Conservation (phyloP, 2,113 vertebrate genomes). For the Gobiocypris rarus region DNA sequence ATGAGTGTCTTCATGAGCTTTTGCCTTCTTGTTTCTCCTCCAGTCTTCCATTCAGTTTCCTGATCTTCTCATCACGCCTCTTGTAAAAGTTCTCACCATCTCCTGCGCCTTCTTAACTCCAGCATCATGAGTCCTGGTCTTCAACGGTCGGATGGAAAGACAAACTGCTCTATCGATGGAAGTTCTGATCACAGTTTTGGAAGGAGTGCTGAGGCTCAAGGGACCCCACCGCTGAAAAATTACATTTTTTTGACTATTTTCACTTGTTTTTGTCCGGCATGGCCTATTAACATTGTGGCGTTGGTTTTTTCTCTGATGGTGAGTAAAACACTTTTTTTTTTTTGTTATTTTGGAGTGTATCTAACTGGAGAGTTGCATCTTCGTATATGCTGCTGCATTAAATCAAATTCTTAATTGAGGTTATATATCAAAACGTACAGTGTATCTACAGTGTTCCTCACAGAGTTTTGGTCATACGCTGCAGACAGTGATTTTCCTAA, state of each 20-base stretch:
- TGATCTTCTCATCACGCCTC: constrained; percentile 1
- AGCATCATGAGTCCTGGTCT: constrained; percentile 73
- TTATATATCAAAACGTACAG: not conserved
- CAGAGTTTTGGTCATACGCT: not conserved
- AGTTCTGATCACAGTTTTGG: constrained; percentile 74
- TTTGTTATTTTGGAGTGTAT: not conserved
- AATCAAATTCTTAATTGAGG: not conserved
- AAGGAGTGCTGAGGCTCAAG: constrained; percentile 62
- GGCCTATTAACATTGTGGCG: constrained; percentile 86
- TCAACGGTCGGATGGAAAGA: constrained; percentile 73
- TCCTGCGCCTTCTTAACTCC: not conserved
- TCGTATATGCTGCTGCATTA: not conserved
- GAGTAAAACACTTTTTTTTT: constrained; percentile 61
- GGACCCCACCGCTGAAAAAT: constrained; percentile 70
- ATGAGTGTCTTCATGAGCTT: constrained; percentile 29
- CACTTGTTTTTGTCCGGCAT: constrained; percentile 85
- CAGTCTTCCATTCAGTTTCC: constrained; percentile 4
- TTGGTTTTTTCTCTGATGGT: constrained; percentile 87
- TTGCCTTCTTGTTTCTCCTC: constrained; percentile 42
- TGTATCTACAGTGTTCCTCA: not conserved
- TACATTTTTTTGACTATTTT: constrained; percentile 84
- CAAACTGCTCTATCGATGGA: constrained; percentile 74
- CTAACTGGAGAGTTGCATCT: not conserved
- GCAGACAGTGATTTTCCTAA: not conserved
- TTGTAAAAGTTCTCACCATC: not conserved